These are phyloP conservation scores for Bostrychus sinensis DNA, from an alignment of 2,113 vertebrate genomes.

Conservation along the genomic window DNA sequence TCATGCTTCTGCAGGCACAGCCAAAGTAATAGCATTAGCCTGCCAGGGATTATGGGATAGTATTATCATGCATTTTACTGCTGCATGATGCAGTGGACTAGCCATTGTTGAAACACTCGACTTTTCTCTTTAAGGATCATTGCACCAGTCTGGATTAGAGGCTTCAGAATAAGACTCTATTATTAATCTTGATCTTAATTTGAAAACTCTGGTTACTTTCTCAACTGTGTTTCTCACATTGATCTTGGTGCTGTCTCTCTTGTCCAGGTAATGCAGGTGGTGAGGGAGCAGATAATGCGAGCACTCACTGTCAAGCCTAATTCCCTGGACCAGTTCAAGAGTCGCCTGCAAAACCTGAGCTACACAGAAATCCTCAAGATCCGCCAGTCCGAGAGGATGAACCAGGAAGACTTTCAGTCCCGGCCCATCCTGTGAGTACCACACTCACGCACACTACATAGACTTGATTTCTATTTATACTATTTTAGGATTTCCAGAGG, in stretches of 20 bases:
- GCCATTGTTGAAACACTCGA: constrained; percentile 33
- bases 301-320: constrained; percentile 97
- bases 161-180: not conserved
- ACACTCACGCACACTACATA: not conserved
- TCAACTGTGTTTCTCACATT: not conserved
- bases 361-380: constrained; percentile 99
- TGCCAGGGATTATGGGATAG: constrained; percentile 31
- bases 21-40: constrained; percentile 50
- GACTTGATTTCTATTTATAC: too few relatives aligned
- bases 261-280: constrained; percentile 97
- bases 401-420: constrained; percentile 99
- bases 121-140: constrained; percentile 32
- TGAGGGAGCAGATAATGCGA: constrained; percentile 99
- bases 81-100: constrained; percentile 20
- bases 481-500: too few relatives aligned
- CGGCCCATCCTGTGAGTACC: constrained; percentile 93
- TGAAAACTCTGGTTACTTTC: not conserved
- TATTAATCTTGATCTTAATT: not conserved
- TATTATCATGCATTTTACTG: constrained; percentile 45
- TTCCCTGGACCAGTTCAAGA: constrained; percentile 99
- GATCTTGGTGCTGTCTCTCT: constrained; percentile 12
- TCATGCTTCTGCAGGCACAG: constrained; percentile 38
- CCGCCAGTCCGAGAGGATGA: constrained; percentile 99
- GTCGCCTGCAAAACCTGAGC: constrained; percentile 97
- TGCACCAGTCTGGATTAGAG: constrained; percentile 46